Percentiles rank a stretch among this genome's conserved stretches.
phyloP scores from a whole-genome alignment of 2,797 vertebrate genomes.

The Benthosema pterotum region DNA sequence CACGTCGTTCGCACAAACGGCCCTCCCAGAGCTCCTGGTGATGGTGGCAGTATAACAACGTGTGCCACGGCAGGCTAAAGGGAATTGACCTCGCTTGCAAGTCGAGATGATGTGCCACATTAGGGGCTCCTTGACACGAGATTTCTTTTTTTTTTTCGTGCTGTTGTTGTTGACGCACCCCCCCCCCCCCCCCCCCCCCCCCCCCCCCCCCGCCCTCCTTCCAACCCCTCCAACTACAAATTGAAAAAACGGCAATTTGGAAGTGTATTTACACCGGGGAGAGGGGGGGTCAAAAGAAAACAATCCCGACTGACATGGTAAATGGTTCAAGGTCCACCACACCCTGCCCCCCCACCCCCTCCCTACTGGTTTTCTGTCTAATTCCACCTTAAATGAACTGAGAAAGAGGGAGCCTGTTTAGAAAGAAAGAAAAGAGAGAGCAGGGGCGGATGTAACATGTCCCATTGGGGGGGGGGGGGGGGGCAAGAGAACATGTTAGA shows the following conservation, averaged over 20 bases:
- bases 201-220: neutral
- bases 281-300: too few species aligned
- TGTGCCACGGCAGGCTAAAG: conserved; percentile 51
- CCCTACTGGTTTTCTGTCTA: conserved; percentile 37
- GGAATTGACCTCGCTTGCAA: conserved; percentile 62
- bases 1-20: conserved; percentile 58
- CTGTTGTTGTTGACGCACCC: too few species aligned
- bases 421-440: too few species aligned
- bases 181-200: neutral
- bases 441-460: too few species aligned
- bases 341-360: conserved; percentile 9
- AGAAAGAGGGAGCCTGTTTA: conserved; percentile 31
- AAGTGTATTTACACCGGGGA: conserved; percentile 47
- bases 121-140: conserved; percentile 44
- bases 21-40: conserved; percentile 47
- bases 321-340: conserved; percentile 51
- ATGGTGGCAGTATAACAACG: conserved; percentile 56
- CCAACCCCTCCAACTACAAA: conserved; percentile 24
- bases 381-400: conserved; percentile 57
- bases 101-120: conserved; percentile 54
- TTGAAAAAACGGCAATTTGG: conserved; percentile 47
- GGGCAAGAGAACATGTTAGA: too few species aligned
- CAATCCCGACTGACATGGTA: conserved; percentile 49
- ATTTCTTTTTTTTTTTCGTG: conserved; percentile 3
- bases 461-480: too few species aligned